A percentile compares a stretch with the other conserved stretches of the same genome.
Conservation (phyloP, 2,113 vertebrate species). For the Zeus faber region DNA sequence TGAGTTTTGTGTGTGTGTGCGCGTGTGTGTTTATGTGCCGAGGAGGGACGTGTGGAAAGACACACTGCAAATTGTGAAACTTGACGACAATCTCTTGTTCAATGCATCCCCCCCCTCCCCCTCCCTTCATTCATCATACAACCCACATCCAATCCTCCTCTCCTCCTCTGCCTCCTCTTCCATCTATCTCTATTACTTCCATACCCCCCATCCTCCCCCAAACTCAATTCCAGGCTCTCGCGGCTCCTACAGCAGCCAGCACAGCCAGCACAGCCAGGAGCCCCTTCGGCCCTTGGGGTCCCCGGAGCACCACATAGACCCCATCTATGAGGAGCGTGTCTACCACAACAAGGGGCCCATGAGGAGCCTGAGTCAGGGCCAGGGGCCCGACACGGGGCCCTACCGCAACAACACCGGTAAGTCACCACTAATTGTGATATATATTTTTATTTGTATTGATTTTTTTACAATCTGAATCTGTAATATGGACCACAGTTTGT, state of each 20-base stretch:
- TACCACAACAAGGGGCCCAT: conserved; percentile 97
- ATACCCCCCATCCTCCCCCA: neutral
- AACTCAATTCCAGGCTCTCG: conserved; percentile 82
- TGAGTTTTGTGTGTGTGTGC: neutral
- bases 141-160: neutral
- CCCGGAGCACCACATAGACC: conserved; percentile 95
- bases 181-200: neutral
- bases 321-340: conserved; percentile 95
- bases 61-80: neutral
- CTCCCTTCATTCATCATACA: neutral
- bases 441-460: no score
- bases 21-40: neutral
- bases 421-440: conserved; percentile 30
- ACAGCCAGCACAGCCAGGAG: conserved; percentile 94
- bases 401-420: conserved; percentile 95
- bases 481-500: no score
- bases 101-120: neutral
- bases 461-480: no score
- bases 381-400: conserved; percentile 86
- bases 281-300: conserved; percentile 90
- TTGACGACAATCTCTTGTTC: neutral
- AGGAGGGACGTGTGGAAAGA: neutral
- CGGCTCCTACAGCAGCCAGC: conserved; percentile 94
- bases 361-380: conserved; percentile 97
- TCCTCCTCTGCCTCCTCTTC: neutral